These are phyloP conservation scores for Cheumatopsyche charites DNA, from an alignment of 1,140 invertebrate species.

Conservation along the genomic window DNA sequence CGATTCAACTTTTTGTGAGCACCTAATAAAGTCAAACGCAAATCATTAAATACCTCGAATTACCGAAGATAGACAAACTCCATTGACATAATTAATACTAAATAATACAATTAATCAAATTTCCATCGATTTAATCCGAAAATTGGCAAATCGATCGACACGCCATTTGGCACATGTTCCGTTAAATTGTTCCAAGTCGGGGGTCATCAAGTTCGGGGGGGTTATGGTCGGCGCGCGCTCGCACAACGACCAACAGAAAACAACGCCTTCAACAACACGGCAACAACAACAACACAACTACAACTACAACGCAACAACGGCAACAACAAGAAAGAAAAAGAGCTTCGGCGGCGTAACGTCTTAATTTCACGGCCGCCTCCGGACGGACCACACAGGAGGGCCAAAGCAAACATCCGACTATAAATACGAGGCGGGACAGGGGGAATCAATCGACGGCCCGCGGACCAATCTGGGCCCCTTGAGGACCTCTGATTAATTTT, in stretches of 20 bases:
- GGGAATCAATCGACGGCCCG: neutral
- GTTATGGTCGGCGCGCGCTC: constrained; percentile 8
- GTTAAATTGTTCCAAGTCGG: constrained; percentile 6
- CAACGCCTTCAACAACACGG: neutral
- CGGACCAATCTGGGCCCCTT: too few species aligned
- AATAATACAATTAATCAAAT: too few species aligned
- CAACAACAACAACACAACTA: constrained; percentile 9
- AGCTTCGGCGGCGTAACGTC: constrained; percentile 30
- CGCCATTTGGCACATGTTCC: neutral
- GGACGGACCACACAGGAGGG: constrained; percentile 34
- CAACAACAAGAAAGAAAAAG: constrained; percentile 26
- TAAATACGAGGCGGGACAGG: constrained; percentile 33
- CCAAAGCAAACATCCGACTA: constrained; percentile 37
- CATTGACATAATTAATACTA: too few species aligned
- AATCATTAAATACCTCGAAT: too few species aligned
- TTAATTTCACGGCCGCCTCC: constrained; percentile 40
- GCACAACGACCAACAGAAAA: constrained; percentile 2
- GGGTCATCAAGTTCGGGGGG: neutral
- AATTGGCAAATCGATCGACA: too few species aligned
- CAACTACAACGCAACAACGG: too few species aligned
- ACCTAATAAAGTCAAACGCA: too few species aligned
- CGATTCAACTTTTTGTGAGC: too few species aligned
- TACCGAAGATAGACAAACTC: too few species aligned
- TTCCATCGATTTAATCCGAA: too few species aligned
- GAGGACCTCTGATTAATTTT: too few species aligned